Base-by-base conservation (phyloP, 23 tunicate species). In the Trididemnum nubilum region DNA sequence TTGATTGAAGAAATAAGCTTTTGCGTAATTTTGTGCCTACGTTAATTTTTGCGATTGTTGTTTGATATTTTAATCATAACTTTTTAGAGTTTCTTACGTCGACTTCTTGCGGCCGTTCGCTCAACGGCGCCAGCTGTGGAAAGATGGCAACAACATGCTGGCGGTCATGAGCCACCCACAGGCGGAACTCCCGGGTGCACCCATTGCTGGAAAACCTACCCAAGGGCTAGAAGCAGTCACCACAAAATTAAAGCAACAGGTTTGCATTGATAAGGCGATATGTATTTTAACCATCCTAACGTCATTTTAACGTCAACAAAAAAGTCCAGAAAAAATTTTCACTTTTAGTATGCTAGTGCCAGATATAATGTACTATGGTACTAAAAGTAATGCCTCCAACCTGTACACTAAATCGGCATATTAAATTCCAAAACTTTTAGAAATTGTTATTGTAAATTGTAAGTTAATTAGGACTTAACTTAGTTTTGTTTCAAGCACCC, bases 61-160 rank as follows among this genome's bases (percentile, higher is more conserved):
- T n/a, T n/a, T n/a, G n/a, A n/a, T n/a, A n/a, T n/a, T n/a, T n/a
- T n/a, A n/a, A n/a, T n/a, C n/a, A n/a, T n/a, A n/a, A n/a, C n/a
- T n/a, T n/a, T n/a, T n/a, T n/a, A 86, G 99, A 64, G 92, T 95
- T 50, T 89, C 95, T 4, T 95, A 95, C 82, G 85, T 95, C 35
- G 99, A 95, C 79, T 95, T 95, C 82, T 73, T 95, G 86, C 94
- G 90, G n/a, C 99, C 99, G 38, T 95, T 95, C 50, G 99, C 99
- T 15, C 79, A 85, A 74, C 82, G 96, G 12, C 82, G 90, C n/a
- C 90, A 85, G 44, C 74, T 85, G 51, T 85, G 90, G 89, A 83
- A 84, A 34, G 93, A 82, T 21, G 93, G 93, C 28, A 93, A 93
- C 84, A 93, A 85, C 84, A 87, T 93, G 93, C 81, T 80, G 1